Evolutionary conservation across 2,888 invertebrate species (phyloP).

Genomic region (Hymenopus coronatus): DNA sequence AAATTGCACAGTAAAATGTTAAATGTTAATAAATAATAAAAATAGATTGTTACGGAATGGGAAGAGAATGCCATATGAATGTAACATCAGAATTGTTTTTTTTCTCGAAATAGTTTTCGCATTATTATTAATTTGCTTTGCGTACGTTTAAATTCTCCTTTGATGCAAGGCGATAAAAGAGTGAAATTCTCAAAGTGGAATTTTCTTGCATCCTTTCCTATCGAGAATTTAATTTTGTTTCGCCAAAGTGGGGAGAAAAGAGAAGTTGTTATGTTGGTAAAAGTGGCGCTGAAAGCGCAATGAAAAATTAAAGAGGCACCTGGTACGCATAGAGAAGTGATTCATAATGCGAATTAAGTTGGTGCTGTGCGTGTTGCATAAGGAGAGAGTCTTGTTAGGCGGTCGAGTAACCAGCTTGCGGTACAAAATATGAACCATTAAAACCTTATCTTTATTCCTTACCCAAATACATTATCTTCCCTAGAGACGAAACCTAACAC

Average conservation of each 20-base stretch:
- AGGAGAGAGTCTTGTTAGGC: neutral
- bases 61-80: no score
- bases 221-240: neutral
- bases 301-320: neutral
- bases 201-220: neutral
- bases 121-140: neutral
- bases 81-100: no score
- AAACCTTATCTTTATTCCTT: no score
- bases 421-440: neutral
- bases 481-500: no score
- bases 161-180: neutral
- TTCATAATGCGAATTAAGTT: neutral
- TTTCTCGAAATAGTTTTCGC: no score
- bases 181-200: neutral
- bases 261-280: neutral
- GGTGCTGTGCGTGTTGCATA: neutral
- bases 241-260: neutral
- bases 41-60: no score
- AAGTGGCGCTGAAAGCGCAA: neutral
- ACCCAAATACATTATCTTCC: no score
- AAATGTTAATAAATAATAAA: no score
- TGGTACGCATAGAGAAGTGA: neutral
- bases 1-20: no score
- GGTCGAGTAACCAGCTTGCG: no score
- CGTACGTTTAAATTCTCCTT: neutral